Conservation (phyloP, 2,797 vertebrate genomes). For the Sternotherus odoratus region DNA sequence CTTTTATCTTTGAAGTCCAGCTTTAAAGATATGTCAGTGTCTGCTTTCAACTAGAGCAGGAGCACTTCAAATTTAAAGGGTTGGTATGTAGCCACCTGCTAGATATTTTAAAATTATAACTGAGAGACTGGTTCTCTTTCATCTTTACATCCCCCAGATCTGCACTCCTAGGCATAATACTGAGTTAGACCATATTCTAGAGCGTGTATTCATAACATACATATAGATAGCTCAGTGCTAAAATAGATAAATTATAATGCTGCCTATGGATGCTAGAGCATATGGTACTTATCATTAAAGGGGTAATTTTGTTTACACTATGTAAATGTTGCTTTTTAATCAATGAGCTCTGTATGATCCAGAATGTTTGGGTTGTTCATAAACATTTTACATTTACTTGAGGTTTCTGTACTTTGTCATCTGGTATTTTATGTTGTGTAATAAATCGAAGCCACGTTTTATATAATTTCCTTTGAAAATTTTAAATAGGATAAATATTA, state of each 20-base stretch:
- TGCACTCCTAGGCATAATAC: background rate
- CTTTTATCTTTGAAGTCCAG: background rate
- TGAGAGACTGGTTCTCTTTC: background rate
- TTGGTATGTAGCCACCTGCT: background rate
- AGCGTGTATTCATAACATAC: background rate
- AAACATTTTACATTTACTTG: background rate
- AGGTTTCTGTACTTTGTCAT: background rate
- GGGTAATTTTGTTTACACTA: background rate
- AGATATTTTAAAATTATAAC: background rate
- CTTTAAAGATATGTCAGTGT: background rate
- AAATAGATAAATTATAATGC: background rate
- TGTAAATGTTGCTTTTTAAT: background rate
- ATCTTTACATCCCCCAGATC: background rate
- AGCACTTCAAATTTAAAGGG: background rate
- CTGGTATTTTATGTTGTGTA: background rate
- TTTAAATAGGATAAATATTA: background rate
- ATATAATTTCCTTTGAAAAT: background rate
- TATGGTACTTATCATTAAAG: background rate
- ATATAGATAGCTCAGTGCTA: background rate
- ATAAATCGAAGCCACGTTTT: background rate
- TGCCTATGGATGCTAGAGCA: background rate
- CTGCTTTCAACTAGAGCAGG: background rate
- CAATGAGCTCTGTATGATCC: background rate
- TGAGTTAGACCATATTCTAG: background rate
- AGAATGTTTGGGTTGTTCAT: fast-evolving